Percentiles rank a stretch among this genome's conserved stretches.
Evolutionary conservation across 2,888 invertebrate genomes (phyloP).

Genomic region (Loripinus fragilis): DNA sequence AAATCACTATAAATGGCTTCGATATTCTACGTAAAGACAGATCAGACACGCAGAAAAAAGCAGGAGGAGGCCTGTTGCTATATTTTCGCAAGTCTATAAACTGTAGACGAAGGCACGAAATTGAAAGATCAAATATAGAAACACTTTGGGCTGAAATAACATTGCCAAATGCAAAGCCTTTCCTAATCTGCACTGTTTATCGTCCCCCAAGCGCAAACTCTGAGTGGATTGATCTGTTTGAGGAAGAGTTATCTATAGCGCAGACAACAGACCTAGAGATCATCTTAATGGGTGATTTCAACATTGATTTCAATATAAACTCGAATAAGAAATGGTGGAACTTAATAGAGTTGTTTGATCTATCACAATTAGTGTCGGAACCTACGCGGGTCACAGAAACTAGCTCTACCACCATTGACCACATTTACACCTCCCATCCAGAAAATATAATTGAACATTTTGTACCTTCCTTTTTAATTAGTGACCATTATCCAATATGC

Average conservation of each 20-base stretch:
- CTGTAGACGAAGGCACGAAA: background rate
- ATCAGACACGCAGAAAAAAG: constrained; percentile 10
- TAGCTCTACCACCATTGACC: constrained; percentile 9
- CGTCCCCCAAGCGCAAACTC: too few relatives aligned
- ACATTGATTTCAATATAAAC: background rate
- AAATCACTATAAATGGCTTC: background rate
- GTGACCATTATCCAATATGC: constrained; percentile 2
- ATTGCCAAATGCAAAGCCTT: constrained; percentile 5
- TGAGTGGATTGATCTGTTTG: too few relatives aligned
- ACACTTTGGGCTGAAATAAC: constrained; percentile 16
- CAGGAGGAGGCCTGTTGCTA: constrained; percentile 8
- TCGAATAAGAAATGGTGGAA: background rate
- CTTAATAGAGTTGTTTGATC: constrained; percentile 8
- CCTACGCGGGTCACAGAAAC: constrained; percentile 16
- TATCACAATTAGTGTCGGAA: background rate
- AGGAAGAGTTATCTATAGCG: constrained; percentile 6
- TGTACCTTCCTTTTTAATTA: background rate
- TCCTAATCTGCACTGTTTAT: constrained; percentile 13
- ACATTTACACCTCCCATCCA: background rate
- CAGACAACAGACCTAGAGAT: background rate
- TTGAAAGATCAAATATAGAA: constrained; percentile 10
- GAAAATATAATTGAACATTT: constrained; percentile 1
- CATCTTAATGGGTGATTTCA: constrained; percentile 21
- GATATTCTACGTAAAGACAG: constrained; percentile 3
- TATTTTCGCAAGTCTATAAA: constrained; percentile 20